Base-by-base conservation (phyloP, 2,113 vertebrate species). In the Elanoides forficatus region DNA sequence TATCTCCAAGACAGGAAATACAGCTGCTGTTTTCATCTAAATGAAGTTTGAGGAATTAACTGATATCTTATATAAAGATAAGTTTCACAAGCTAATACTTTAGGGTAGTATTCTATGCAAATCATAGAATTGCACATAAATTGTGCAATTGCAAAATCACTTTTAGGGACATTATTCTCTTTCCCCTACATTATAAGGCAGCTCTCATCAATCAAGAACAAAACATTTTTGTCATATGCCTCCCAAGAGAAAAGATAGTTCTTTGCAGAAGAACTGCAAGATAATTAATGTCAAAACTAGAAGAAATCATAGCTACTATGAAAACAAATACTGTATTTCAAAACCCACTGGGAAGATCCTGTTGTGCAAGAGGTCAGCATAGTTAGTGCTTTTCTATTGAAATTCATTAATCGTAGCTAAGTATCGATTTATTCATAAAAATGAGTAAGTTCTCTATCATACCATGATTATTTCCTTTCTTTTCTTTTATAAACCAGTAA, bases 281-380 rank as follows among this genome's bases (percentile, higher is more conserved):
- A 92, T 48, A 95, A 73, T 90, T 73, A 60, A 72, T 4, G 14
- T 95, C 91, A 95, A 91, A 89, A 63, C 3, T 9, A 78, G 72
- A 63, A 88, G 88, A 86, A 94, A 92, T 95, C 92, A 66, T 96
- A 94, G 89, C 81, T 90, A 96, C 93, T 94, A 76, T 43, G 75
- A 93, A 96, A 96, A 97, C 94, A 97, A 96, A 96, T 96, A 93
- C 40, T 87, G 84, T 85, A 93, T 96, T 96, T 96, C 89, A 96
- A 95, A 97, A 94, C 71, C 84, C 75, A 59, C 26, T 34, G 91
- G 91, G 89, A 94, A 84, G 58, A 86, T 70, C n/a, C 58, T 25
- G 1, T 96, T 96, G 66, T 86, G 93, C 81, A 96, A 96, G 74
- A 90, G 59, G 75, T 71, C 89, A 86, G 59, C 55, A 32, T 71